Evolutionary conservation across 2,797 vertebrate species (phyloP).

Genomic region (Poecile montanus): DNA sequence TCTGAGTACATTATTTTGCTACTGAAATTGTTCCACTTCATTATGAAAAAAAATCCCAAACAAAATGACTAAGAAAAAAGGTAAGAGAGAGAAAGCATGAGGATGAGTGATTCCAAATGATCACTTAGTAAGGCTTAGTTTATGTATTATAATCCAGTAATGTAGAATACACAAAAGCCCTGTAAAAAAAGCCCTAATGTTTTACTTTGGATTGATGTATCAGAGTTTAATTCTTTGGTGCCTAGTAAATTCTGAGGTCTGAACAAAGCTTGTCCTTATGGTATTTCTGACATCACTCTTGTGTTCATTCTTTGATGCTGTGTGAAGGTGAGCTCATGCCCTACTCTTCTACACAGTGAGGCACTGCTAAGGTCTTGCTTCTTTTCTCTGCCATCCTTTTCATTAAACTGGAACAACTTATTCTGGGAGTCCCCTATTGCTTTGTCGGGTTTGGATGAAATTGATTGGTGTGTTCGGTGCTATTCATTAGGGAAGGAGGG

Average conservation of each 20-base stretch:
- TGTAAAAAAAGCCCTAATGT: background rate
- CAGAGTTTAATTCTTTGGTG: background rate
- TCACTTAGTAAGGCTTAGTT: background rate
- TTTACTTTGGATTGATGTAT: background rate
- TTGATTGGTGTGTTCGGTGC: background rate
- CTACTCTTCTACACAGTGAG: background rate
- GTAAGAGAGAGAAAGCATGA: background rate
- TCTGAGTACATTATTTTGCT: background rate
- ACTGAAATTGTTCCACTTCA: background rate
- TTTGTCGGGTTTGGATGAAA: background rate
- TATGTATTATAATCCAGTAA: background rate
- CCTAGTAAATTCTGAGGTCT: background rate
- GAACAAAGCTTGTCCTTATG: background rate
- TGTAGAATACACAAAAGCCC: background rate
- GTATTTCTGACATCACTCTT: background rate
- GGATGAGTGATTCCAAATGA: background rate
- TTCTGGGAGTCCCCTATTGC: background rate
- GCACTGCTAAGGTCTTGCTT: background rate
- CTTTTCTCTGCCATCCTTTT: background rate
- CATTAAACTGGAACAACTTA: background rate
- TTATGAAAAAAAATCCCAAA: background rate
- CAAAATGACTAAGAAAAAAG: background rate
- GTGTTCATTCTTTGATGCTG: background rate
- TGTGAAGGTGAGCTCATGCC: conserved; percentile 1
- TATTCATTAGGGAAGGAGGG: background rate